Base-by-base conservation (phyloP, 2,113 vertebrate genomes). In the Psettodes erumei region DNA sequence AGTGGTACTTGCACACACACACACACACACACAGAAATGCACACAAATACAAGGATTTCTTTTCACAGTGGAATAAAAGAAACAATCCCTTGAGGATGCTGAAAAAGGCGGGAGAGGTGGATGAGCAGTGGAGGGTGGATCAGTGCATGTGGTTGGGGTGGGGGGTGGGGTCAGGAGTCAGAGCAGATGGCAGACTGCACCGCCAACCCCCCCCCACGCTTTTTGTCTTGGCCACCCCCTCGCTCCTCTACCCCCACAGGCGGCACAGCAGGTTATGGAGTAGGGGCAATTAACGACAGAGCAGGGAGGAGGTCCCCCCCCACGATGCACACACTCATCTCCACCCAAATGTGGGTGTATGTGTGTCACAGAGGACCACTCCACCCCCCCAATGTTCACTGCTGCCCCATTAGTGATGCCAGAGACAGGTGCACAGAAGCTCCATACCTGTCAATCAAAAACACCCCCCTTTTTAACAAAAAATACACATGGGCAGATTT, bases 181-280 rank as follows among this genome's bases (percentile, higher is more conserved):
- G 93, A 95, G 93, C 95, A 96, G 95, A 96, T 96, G 95, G 96
- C 86, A 92, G 79, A 83, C 88, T 91, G 88, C 75, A 81, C 68
- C 63, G 77, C 37, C 1, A 5, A 37, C 76, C 68, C 76, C 56
- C 16, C 5, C 27, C 30, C 56, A 13, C 56, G 21, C 23, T 23
- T 25, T 21, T 50, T n/a, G n/a, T n/a, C n/a, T n/a, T n/a, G n/a
- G 9, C 48, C 48, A 12, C 48, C 19, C 10, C 58, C 45, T 6
- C 43, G 32, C 58, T 42, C 62, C 27, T 23, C 85, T 82, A 70
- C 77, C 83, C 79, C 33, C 27, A 35, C 38, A n/a, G 70, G 74
- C n/a, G 13, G 76, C 88, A 79, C 86, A 88, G 85, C 62, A 37
- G 86, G 88, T 90, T 83, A 87, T 77, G 37, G 86, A 92, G 86